Percentiles rank a stretch among this genome's conserved stretches.
These are phyloP conservation scores for Penaeus monodon DNA, from an alignment of 2,888 invertebrate species.

Conservation along the genomic window DNA sequence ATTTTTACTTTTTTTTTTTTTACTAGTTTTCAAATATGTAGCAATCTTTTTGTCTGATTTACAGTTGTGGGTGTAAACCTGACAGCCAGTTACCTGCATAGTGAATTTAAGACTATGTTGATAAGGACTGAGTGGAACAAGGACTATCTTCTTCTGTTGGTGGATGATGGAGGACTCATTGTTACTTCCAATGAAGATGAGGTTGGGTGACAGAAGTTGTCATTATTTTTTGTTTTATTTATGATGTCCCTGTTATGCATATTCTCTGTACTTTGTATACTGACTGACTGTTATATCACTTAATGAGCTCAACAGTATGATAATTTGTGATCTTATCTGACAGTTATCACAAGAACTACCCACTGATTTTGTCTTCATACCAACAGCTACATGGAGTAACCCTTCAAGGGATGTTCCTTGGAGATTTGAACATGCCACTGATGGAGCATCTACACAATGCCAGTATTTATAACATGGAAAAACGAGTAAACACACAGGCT, in stretches of 20 bases:
- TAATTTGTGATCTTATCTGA: neutral
- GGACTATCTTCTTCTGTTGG: slow-evolving; percentile 31
- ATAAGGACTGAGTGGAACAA: slow-evolving; percentile 12
- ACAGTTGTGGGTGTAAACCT: slow-evolving; percentile 53
- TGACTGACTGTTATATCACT: no score
- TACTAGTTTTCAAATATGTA: neutral
- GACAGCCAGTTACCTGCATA: slow-evolving; percentile 16
- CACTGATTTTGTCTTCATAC: neutral
- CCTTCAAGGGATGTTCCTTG: slow-evolving; percentile 49
- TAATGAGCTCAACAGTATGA: no score
- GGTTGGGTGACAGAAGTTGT: neutral
- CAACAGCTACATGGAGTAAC: slow-evolving; percentile 18
- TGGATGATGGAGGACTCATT: slow-evolving; percentile 51
- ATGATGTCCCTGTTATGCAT: no score
- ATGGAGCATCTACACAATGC: slow-evolving; percentile 35
- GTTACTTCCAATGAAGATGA: slow-evolving; percentile 35
- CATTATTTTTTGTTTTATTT: no score
- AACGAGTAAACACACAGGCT: slow-evolving; percentile 36
- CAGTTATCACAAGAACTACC: neutral
- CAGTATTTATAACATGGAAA: slow-evolving; percentile 32
- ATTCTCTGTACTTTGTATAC: no score
- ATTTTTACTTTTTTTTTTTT: no score
- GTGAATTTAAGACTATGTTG: slow-evolving; percentile 20
- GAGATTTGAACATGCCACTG: slow-evolving; percentile 42
- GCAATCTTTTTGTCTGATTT: neutral